Base-by-base conservation (phyloP, 2,797 vertebrate genomes). In the Squalus acanthias region DNA sequence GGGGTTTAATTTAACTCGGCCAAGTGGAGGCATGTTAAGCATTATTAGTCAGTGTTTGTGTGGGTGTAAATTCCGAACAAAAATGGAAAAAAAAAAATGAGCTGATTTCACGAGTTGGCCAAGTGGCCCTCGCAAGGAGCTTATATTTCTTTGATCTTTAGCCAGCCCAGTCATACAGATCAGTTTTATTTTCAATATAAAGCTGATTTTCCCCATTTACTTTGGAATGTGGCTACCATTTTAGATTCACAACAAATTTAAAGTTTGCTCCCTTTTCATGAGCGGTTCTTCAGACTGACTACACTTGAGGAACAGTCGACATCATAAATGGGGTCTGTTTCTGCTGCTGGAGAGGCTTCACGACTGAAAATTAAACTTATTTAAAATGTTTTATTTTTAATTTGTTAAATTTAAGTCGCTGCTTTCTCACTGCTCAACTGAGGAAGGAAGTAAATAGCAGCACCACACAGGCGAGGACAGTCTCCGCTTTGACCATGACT, bases 1-100 rank as follows among this genome's bases (percentile, higher is more conserved):
- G 93, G 69, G 39, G 93, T 95, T 95, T 95, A 95, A 95, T 72
- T 50, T 72, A 95, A 95, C 67, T 72, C 67, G 2, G 93, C 93
- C 69, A 95, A 70, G 93, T 95, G 67, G 39, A 72, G 93, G 69
- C 93, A 95, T 72, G 93, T 95, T 72, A 12, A 53, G 24, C 93
- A 53, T 95, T 53, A 95, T 53, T 72, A 53, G 22, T 95, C 65
- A 39, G 24, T 53, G 93, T 95, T 95, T 50, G 69, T 95, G 67
- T 95, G 93, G 69, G 67, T 53, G 93, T 95, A 15, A 95, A 95
- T 95, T 95, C 93, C 13, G 39, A 95, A 26, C 67, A 70, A 70
- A 67, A 70, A 50, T 39, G 4, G 24, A 95, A 72, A 29, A 72
- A 29, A 29, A 72, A 72, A 53, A 93, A 12, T 13, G 67, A 95